phyloP scores from a whole-genome alignment of 2,888 invertebrate genomes.

The Osedax frankpressi region DNA sequence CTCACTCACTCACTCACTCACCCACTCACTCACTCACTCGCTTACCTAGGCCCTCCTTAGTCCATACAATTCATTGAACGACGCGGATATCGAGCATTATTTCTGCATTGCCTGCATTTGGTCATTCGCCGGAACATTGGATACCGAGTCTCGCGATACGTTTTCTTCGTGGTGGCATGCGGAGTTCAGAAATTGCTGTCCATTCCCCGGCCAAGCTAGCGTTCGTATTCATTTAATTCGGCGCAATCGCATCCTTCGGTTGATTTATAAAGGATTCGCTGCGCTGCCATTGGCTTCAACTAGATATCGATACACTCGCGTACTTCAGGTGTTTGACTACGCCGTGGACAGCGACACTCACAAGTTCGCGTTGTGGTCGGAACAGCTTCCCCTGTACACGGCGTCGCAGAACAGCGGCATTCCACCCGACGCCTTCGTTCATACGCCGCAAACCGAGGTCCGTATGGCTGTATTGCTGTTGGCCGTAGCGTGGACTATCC shows the following conservation, averaged over 20 bases:
- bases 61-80: constrained; percentile 27
- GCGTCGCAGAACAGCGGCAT: constrained; percentile 39
- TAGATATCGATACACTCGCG: too few species aligned
- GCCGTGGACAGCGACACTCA: constrained; percentile 40
- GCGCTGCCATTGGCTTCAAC: too few species aligned
- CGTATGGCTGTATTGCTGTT: too few species aligned
- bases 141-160: constrained; percentile 32
- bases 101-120: constrained; percentile 43
- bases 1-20: neutral
- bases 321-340: constrained; percentile 45
- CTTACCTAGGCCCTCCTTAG: constrained; percentile 30
- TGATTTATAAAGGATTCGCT: neutral
- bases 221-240: too few species aligned
- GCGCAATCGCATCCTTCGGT: neutral
- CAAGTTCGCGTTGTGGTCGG: constrained; percentile 39
- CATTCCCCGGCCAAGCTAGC: constrained; percentile 37
- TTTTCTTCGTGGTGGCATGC: constrained; percentile 43
- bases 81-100: constrained; percentile 40
- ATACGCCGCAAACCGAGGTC: constrained; percentile 39
- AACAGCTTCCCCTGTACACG: constrained; percentile 39
- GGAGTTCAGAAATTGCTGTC: constrained; percentile 32
- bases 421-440: constrained; percentile 42
- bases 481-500: too few species aligned
- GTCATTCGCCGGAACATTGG: constrained; percentile 43
- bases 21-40: too few species aligned